Base-by-base conservation (phyloP, 2,888 invertebrate genomes). In the Leptinotarsa tumamoca region DNA sequence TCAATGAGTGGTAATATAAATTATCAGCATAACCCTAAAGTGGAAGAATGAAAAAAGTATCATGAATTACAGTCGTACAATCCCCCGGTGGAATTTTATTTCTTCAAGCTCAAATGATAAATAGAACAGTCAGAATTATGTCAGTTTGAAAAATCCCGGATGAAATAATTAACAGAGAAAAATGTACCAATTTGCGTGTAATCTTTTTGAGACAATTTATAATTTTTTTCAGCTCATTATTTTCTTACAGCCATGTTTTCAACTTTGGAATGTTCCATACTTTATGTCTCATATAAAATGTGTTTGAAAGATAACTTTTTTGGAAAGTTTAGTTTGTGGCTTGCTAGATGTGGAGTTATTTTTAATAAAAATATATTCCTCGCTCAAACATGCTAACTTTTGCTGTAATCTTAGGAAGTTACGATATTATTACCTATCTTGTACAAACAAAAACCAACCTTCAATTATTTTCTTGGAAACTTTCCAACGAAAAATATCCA, bases 141-240 rank as follows among this genome's bases (percentile, higher is more conserved):
- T 70, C 78, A 73, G 74, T 67, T 71, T 78, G 76, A 79, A 78
- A 78, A 79, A 79, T 74, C 69, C 58, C n/a, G 73, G 71, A 68
- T 72, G 54, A 75, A 78, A 78, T 75, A 79, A 79, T 79, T 79
- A 76, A 76, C 68, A 61, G 68, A 76, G 79, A 79, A 78, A 79
- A 79, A 79, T 79, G 73, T 63, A 51, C 72, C 71, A 76, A 76
- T 79, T 79, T 77, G 73, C 72, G 75, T 76, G 76, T 76, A 76
- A 78, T 74, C 71, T 79, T 79, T 71, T 71, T 71, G 51, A 73
- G 73, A 69, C 56, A 68, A 79, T 74, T 74, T 69, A 78, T 78
- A 75, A 73, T 75, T 71, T 78, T 72, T 76, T 74, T 4, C 67
- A 66, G n/a, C 56, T 69, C 54, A 68, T 68, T 68, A 68, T 68